Percentiles rank a stretch among this genome's conserved stretches.
These are phyloP conservation scores for Puntigrus tetrazona DNA, from an alignment of 2,113 vertebrate species.

Conservation along the genomic window DNA sequence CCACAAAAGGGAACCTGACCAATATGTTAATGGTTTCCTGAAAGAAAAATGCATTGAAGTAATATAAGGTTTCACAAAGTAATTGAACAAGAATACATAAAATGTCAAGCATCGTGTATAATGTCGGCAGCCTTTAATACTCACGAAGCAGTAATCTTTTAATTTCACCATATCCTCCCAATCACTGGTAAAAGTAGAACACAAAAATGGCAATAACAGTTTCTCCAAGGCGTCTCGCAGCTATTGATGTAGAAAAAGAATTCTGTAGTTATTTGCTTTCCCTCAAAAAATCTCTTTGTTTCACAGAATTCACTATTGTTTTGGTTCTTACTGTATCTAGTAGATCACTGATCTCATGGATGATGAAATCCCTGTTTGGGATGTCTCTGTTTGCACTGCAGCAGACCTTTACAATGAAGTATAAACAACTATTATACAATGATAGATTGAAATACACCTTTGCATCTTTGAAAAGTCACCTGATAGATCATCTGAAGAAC, in stretches of 20 bases:
- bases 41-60: conserved; percentile 44
- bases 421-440: neutral
- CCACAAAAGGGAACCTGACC: conserved; percentile 2
- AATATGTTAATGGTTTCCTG: neutral
- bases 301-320: neutral
- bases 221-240: neutral
- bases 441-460: neutral
- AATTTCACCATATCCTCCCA: neutral
- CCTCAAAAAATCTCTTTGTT: neutral
- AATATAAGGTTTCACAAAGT: neutral
- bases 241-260: conserved; percentile 7
- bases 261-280: neutral
- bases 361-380: conserved; percentile 48
- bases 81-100: neutral
- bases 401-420: conserved; percentile 46
- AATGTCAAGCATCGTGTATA: neutral
- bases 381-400: conserved; percentile 29
- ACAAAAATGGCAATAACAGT: rapidly evolving
- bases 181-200: neutral
- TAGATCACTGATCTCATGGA: conserved; percentile 42
- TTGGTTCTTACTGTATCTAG: conserved; percentile 47
- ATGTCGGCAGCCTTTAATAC: neutral
- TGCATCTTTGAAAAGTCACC: conserved; percentile 36
- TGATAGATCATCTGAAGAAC: conserved; percentile 50
- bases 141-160: neutral